phyloP scores from a whole-genome alignment of 2,888 invertebrate species.

The Zelleria hepariella region DNA sequence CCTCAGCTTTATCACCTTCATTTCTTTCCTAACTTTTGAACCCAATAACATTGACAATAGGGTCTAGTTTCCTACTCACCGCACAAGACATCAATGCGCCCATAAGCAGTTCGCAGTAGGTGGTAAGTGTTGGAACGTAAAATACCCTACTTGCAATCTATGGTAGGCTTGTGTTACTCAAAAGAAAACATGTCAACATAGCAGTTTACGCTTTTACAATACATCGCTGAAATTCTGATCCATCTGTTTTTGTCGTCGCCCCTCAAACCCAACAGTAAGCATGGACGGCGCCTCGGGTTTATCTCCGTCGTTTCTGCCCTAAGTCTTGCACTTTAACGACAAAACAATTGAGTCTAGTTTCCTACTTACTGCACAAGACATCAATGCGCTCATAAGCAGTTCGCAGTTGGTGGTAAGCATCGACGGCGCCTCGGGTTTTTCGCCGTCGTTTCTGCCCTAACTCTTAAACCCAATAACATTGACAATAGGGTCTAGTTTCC shows the following conservation, averaged over 20 bases:
- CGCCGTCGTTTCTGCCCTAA: constrained; percentile 44
- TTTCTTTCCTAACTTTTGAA: constrained; percentile 73
- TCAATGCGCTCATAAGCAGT: constrained; percentile 59
- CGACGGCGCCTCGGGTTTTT: constrained; percentile 32
- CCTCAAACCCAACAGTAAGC: no score
- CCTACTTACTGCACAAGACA: constrained; percentile 62
- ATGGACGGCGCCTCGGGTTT: constrained; percentile 39
- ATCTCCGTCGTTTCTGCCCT: constrained; percentile 13
- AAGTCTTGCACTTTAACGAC: constrained; percentile 66
- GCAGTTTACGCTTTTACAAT: no score
- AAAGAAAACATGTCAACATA: no score
- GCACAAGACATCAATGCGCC: constrained; percentile 63
- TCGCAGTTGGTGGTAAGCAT: constrained; percentile 60
- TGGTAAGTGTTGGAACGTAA: constrained; percentile 54
- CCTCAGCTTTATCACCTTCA: constrained; percentile 18
- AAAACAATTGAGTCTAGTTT: no score
- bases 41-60: no score
- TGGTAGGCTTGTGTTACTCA: no score
- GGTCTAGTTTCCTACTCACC: no score
- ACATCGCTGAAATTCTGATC: no score
- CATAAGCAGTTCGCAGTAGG: constrained; percentile 61
- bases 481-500: no score
- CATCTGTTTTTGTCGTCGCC: no score
- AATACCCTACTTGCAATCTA: no score
- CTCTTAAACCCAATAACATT: no score